A percentile compares a stretch with the other conserved stretches of the same genome.
phyloP scores from a whole-genome alignment of 2,113 vertebrate species.

The Chauna torquata region DNA sequence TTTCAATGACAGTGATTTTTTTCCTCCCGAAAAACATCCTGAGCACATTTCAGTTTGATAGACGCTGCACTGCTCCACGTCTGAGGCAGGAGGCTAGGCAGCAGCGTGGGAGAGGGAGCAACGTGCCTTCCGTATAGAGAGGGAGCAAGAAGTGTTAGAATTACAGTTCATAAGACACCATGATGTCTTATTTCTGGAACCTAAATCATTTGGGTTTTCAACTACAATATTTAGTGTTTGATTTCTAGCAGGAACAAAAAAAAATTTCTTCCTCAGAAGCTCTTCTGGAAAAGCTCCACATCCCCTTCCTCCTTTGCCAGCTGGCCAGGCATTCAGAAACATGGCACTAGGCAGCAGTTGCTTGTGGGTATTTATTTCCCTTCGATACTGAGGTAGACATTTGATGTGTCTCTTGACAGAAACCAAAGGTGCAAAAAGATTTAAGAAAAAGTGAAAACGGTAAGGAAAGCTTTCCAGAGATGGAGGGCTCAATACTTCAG shows the following conservation, averaged over 20 bases:
- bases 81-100: not conserved
- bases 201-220: conserved; percentile 24
- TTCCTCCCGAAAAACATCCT: conserved; percentile 17
- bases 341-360: conserved; percentile 18
- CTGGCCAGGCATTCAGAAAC: conserved; percentile 31
- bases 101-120: not conserved
- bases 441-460: not conserved
- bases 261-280: conserved; percentile 14
- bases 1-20: not conserved
- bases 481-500: not conserved
- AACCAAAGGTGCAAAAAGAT: not conserved
- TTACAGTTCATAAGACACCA: not conserved
- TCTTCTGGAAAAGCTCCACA: conserved; percentile 55
- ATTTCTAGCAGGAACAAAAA: conserved; percentile 8
- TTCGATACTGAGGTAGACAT: not conserved
- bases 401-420: conserved; percentile 27
- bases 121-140: not conserved
- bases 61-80: not conserved
- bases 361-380: conserved; percentile 48
- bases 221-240: conserved; percentile 57
- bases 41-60: not conserved
- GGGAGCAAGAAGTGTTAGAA: not conserved
- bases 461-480: not conserved
- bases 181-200: not conserved
- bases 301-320: conserved; percentile 5